Percentiles rank a stretch among this genome's conserved stretches.
Conservation (phyloP, 2,797 vertebrate genomes). For the Triplophysa yarkandensis region DNA sequence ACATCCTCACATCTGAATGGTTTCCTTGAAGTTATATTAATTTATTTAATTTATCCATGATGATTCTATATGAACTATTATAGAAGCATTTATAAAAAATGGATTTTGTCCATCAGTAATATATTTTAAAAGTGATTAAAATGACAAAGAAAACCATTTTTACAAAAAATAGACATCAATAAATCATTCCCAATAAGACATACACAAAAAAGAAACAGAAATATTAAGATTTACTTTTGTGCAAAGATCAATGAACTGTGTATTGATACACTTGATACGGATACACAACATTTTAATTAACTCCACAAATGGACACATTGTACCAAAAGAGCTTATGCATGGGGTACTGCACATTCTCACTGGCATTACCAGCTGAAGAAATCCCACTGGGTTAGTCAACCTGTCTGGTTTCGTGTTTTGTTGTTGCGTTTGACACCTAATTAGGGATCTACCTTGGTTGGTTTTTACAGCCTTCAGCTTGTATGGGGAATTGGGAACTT, state of each 20-base stretch:
- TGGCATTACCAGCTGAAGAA: constrained; percentile 68
- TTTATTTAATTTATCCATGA: too few species aligned
- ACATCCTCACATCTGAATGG: too few species aligned
- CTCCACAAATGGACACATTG: constrained; percentile 49
- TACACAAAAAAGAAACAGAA: background rate
- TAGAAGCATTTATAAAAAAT: too few species aligned
- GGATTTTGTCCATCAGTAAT: too few species aligned
- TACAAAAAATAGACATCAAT: background rate
- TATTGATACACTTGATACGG: background rate
- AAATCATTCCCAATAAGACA: too few species aligned
- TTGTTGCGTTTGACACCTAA: constrained; percentile 76
- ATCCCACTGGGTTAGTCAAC: constrained; percentile 72
- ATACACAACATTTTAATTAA: constrained; percentile 45
- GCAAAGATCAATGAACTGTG: background rate
- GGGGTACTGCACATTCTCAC: constrained; percentile 61
- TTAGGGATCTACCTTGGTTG: constrained; percentile 71
- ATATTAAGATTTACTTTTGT: background rate
- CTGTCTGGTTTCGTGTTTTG: constrained; percentile 74
- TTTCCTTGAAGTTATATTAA: too few species aligned
- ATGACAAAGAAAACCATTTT: background rate
- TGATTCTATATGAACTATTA: too few species aligned
- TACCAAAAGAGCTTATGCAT: constrained; percentile 55
- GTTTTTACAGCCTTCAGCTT: constrained; percentile 62
- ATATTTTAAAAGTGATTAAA: too few species aligned
- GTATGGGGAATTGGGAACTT: constrained; percentile 66